phyloP scores from a whole-genome alignment of 1,140 invertebrate genomes.

The Drosophila orosa region DNA sequence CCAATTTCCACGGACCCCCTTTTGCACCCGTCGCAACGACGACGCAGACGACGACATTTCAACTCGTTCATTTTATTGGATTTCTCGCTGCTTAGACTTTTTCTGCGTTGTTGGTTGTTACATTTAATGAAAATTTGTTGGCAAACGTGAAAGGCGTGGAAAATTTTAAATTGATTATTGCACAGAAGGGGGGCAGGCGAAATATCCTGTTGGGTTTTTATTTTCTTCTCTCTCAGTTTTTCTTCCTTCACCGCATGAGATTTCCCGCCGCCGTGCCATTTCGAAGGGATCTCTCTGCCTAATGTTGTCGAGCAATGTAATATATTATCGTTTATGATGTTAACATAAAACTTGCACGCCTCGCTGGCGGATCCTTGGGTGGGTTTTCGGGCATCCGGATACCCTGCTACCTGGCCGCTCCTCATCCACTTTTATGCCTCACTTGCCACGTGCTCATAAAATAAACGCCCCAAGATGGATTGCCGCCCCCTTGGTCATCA shows the following conservation, averaged over 20 bases:
- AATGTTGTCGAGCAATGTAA: conserved; percentile 63
- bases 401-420: conserved; percentile 33
- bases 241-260: conserved; percentile 44
- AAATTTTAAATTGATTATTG: conserved; percentile 78
- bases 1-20: conserved; percentile 4
- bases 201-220: conserved; percentile 31
- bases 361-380: conserved; percentile 38
- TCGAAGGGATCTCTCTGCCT: conserved; percentile 35
- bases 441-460: conserved; percentile 69
- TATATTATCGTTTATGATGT: conserved; percentile 77
- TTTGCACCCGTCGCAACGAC: neutral
- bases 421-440: conserved; percentile 69
- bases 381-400: conserved; percentile 19
- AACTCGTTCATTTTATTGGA: conserved; percentile 73
- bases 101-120: conserved; percentile 49
- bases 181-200: conserved; percentile 27
- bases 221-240: neutral
- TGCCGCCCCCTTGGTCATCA: conserved; percentile 40
- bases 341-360: conserved; percentile 75
- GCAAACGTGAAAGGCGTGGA: conserved; percentile 66
- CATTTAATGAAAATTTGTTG: conserved; percentile 78
- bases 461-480: conserved; percentile 68
- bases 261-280: neutral
- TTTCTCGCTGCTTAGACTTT: conserved; percentile 42
- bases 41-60: conserved; percentile 47